Percentiles rank a stretch among this genome's conserved stretches.
These are phyloP conservation scores for Chouioia cunea DNA, from an alignment of 2,888 invertebrate species.

Conservation along the genomic window DNA sequence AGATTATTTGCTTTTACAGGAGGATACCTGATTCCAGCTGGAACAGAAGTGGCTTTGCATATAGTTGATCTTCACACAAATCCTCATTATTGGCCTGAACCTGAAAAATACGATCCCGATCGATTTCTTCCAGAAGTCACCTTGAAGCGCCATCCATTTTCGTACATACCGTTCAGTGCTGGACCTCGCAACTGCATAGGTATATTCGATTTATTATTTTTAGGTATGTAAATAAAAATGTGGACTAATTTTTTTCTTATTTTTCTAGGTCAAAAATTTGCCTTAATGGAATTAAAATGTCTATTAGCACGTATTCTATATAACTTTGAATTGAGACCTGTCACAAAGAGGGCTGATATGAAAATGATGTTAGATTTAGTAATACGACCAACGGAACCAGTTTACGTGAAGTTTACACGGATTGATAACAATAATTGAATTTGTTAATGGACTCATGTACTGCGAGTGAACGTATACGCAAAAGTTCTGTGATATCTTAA, in stretches of 20 bases:
- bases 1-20: constrained; percentile 59
- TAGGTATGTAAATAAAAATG: neutral
- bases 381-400: constrained; percentile 45
- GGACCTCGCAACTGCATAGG: constrained; percentile 80
- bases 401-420: constrained; percentile 45
- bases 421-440: constrained; percentile 21
- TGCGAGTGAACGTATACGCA: neutral
- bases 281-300: constrained; percentile 44
- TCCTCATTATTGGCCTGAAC: constrained; percentile 75
- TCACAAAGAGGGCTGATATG: constrained; percentile 42
- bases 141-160: constrained; percentile 73
- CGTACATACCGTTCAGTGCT: constrained; percentile 78
- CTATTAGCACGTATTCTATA: constrained; percentile 47
- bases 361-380: constrained; percentile 47
- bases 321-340: constrained; percentile 51
- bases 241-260: neutral
- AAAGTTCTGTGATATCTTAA: too few species aligned
- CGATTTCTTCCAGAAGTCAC: constrained; percentile 74
- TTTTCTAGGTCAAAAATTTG: constrained; percentile 32
- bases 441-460: neutral
- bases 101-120: constrained; percentile 76
- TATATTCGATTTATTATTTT: constrained; percentile 55
- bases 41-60: constrained; percentile 70
- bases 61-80: constrained; percentile 76
- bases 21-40: constrained; percentile 70